Evolutionary conservation across 2,888 invertebrate genomes (phyloP), one percentile per base, ranked within the genome.

Genomic region (Oscheius sp.): DNA sequence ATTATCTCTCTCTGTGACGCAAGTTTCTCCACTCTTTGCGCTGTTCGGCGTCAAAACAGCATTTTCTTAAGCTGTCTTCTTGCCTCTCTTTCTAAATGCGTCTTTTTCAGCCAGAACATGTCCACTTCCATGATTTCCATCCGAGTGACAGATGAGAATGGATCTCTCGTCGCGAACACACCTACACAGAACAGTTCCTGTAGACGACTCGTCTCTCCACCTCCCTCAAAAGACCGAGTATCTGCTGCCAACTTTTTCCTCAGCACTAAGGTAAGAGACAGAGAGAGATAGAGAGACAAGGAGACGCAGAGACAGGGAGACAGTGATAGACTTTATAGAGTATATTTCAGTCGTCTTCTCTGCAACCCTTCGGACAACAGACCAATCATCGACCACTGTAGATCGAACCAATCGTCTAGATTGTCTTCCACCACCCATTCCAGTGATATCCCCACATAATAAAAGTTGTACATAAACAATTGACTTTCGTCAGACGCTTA

Each of bases 81-180:
- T 35, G 37, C 60, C 3, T 13, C 60, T 42, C 7, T 7, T 42
- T 42, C 42, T 53, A 0, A 53, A 21, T 53, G 53, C 3, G n/a
- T 10, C 37, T 7, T 60, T 60, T 60, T 37, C 60, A 21, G 21
- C 21, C 21, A 60, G 60, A 47, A 63, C 3, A 63, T 63, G 63
- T 63, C 63, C 29, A 29, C 48, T 29, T 29, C 47, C 29, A 48
- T 47, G 42, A 63, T 63, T 63, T 63, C 63, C 21, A 68, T 68
- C 42, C 68, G 68, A 68, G 55, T 68, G 13, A 68, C 68, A 10
- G 68, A 68, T n/a, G 68, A 68, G 42, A 68, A 68, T 21, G 68
- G 68, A 32, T 37, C 21, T n/a, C n/a, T 33, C n/a, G 68, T 68
- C 5, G 2, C 53, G 55, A 53, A 33, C 35, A 53, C 68, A 1